These are phyloP conservation scores for Harpegnathos saltator DNA, from an alignment of 1,140 invertebrate species.

Conservation along the genomic window DNA sequence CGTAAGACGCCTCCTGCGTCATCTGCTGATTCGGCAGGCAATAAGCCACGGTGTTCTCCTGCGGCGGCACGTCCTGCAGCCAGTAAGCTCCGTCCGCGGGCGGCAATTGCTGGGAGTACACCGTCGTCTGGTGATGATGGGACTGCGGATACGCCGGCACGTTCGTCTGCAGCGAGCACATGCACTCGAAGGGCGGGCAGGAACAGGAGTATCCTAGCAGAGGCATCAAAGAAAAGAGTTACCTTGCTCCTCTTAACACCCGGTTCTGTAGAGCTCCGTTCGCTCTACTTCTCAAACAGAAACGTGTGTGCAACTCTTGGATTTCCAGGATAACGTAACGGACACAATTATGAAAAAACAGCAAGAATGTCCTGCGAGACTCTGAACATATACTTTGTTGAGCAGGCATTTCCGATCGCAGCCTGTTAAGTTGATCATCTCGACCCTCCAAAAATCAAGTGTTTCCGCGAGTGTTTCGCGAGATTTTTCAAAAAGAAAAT, in stretches of 20 bases:
- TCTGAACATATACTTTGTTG: too few relatives aligned
- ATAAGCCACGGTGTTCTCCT: slow-evolving; percentile 76
- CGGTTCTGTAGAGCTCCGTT: too few relatives aligned
- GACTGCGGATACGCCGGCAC: slow-evolving; percentile 78
- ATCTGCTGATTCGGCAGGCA: slow-evolving; percentile 78
- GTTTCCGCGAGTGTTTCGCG: too few relatives aligned
- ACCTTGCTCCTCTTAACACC: not conserved
- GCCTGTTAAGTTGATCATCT: too few relatives aligned
- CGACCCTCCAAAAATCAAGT: too few relatives aligned
- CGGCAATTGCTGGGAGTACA: slow-evolving; percentile 75
- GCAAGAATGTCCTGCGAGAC: too few relatives aligned
- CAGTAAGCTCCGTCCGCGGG: slow-evolving; percentile 79
- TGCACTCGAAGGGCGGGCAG: slow-evolving; percentile 89
- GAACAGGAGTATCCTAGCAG: slow-evolving; percentile 88
- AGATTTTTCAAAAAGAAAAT: too few relatives aligned
- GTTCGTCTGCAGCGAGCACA: slow-evolving; percentile 83
- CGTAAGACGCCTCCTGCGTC: slow-evolving; percentile 80
- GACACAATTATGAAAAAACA: too few relatives aligned
- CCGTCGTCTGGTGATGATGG: slow-evolving; percentile 75
- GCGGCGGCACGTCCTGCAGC: slow-evolving; percentile 78
- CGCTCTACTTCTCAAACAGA: too few relatives aligned
- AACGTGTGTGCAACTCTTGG: too few relatives aligned
- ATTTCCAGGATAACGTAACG: too few relatives aligned
- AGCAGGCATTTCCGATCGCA: too few relatives aligned
- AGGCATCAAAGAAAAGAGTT: not conserved